A percentile compares a stretch with the other conserved stretches of the same genome.
Evolutionary conservation across 1,140 invertebrate species (phyloP).

Genomic region (Andricus grossulariae): DNA sequence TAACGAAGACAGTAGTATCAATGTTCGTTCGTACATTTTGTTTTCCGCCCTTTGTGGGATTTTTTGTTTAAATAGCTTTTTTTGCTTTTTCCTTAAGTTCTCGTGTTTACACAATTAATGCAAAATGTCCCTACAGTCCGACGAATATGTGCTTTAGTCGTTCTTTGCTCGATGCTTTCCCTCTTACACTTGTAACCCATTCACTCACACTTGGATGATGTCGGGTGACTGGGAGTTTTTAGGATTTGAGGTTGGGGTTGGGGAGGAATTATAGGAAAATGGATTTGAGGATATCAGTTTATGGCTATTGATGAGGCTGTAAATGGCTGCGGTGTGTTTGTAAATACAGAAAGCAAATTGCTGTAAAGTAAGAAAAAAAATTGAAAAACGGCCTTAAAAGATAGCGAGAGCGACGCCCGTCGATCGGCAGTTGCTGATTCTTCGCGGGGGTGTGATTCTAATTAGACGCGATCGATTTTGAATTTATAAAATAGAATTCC

Average conservation of each 20-base stretch:
- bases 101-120: conserved; percentile 74
- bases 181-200: conserved; percentile 68
- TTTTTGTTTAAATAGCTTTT: conserved; percentile 57
- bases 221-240: conserved; percentile 35
- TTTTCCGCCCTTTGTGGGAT: conserved; percentile 64
- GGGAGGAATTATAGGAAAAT: conserved; percentile 29
- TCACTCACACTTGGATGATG: conserved; percentile 71
- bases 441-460: conserved; percentile 50
- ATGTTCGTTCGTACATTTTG: conserved; percentile 71
- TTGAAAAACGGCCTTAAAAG: neutral
- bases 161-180: conserved; percentile 70
- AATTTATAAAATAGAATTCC: neutral
- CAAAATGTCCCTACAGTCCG: conserved; percentile 74
- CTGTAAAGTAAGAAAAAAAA: conserved; percentile 50
- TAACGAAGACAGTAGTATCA: conserved; percentile 69
- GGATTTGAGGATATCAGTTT: neutral
- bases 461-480: conserved; percentile 19
- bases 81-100: conserved; percentile 71
- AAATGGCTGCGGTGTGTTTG: conserved; percentile 27
- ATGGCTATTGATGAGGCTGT: conserved; percentile 42
- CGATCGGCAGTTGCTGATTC: conserved; percentile 58
- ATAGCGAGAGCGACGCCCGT: conserved; percentile 54
- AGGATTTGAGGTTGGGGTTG: conserved; percentile 34
- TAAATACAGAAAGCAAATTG: conserved; percentile 52
- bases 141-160: conserved; percentile 71